These are phyloP conservation scores for Bugulina stolonifera DNA, from an alignment of 2,888 invertebrate species.

Conservation along the genomic window DNA sequence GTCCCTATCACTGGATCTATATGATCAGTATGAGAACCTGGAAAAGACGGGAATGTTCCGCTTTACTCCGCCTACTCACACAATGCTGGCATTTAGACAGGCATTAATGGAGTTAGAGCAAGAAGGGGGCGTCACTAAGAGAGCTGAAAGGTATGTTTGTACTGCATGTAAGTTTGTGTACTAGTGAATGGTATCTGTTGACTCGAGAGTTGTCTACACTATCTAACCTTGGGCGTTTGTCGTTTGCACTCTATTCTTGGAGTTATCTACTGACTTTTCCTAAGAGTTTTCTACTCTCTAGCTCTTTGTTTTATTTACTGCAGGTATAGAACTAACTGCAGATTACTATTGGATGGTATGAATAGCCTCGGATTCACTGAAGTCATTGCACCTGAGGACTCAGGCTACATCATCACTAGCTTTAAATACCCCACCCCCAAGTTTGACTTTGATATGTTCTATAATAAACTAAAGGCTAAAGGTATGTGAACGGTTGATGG, in stretches of 20 bases:
- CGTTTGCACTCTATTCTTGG: too few species aligned
- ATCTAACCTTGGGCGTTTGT: too few species aligned
- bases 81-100: slow-evolving; percentile 53
- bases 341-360: slow-evolving; percentile 52
- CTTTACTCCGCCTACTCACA: slow-evolving; percentile 56
- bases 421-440: slow-evolving; percentile 51
- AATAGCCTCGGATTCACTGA: slow-evolving; percentile 51
- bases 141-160: slow-evolving; percentile 43
- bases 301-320: too few species aligned
- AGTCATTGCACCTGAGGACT: slow-evolving; percentile 39
- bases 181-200: too few species aligned
- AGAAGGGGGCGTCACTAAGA: slow-evolving; percentile 52
- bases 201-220: too few species aligned
- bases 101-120: slow-evolving; percentile 51
- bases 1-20: slow-evolving; percentile 53
- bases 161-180: neutral
- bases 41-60: slow-evolving; percentile 55
- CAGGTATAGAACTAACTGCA: slow-evolving; percentile 52
- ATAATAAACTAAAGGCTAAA: slow-evolving; percentile 50
- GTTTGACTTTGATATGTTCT: slow-evolving; percentile 54
- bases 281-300: too few species aligned
- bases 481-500: too few species aligned
- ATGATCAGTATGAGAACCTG: slow-evolving; percentile 53
- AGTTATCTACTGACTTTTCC: too few species aligned
- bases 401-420: slow-evolving; percentile 55